Conservation (phyloP, 2,888 invertebrate species). For the Caenorhabditis panamensis region DNA sequence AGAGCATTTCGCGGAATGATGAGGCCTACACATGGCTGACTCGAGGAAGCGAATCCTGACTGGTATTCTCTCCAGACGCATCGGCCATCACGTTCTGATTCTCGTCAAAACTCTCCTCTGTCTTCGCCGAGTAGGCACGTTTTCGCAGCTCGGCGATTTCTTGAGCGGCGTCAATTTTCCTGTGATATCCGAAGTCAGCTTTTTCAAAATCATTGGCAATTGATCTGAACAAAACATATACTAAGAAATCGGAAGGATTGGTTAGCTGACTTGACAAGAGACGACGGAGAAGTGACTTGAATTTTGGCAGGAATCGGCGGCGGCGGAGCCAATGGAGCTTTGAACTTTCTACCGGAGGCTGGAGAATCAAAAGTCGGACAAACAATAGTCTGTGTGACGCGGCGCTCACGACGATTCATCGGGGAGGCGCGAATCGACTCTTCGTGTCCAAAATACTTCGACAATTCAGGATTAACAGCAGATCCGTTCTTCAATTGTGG, state of each 20-base stretch:
- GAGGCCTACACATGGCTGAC: slow-evolving; percentile 42
- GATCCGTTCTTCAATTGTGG: slow-evolving; percentile 22
- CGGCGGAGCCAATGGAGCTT: slow-evolving; percentile 10
- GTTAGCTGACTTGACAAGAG: slow-evolving; percentile 20
- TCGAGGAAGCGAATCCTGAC: slow-evolving; percentile 41
- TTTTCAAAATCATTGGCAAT: slow-evolving; percentile 52
- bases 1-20: too few relatives aligned
- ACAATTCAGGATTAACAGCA: slow-evolving; percentile 6
- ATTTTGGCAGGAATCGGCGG: slow-evolving; percentile 7
- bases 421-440: slow-evolving; percentile 42
- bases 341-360: slow-evolving; percentile 32
- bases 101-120: slow-evolving; percentile 31
- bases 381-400: slow-evolving; percentile 36
- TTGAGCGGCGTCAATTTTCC: slow-evolving; percentile 47
- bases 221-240: neutral
- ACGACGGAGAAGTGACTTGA: neutral
- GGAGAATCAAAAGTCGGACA: slow-evolving; percentile 51
- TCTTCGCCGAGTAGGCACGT: slow-evolving; percentile 15
- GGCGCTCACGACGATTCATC: slow-evolving; percentile 29
- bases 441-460: slow-evolving; percentile 44
- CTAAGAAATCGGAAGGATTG: neutral
- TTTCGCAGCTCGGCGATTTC: slow-evolving; percentile 44
- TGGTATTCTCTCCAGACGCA: slow-evolving; percentile 9
- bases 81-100: slow-evolving; percentile 35
- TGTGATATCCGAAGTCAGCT: slow-evolving; percentile 47